Conservation (phyloP, 2,797 vertebrate genomes). For the Enteromius trimaculatus region DNA sequence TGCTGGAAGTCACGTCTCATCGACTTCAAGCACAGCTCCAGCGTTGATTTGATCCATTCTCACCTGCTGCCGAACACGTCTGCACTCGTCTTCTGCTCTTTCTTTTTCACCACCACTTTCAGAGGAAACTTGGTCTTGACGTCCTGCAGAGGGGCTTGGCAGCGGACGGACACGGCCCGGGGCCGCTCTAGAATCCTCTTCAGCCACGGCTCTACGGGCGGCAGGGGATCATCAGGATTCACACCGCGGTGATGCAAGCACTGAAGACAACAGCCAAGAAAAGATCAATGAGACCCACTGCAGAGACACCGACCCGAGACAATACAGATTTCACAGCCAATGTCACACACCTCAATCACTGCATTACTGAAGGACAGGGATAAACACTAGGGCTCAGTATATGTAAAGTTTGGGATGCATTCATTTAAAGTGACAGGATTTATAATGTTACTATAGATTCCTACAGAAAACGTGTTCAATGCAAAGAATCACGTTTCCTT, state of each 20-base stretch:
- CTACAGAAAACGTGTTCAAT: neutral
- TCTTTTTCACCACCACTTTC: constrained; percentile 86
- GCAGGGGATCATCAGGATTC: constrained; percentile 82
- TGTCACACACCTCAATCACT: constrained; percentile 14
- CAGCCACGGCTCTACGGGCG: constrained; percentile 84
- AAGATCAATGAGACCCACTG: constrained; percentile 29
- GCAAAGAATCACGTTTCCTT: neutral
- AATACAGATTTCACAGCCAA: neutral
- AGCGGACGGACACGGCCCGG: constrained; percentile 75
- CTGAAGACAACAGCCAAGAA: constrained; percentile 68
- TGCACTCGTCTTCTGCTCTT: constrained; percentile 86
- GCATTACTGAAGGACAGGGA: neutral
- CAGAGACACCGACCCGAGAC: neutral
- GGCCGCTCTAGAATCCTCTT: constrained; percentile 82
- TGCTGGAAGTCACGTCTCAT: constrained; percentile 15
- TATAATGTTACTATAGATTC: neutral
- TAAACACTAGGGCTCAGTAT: neutral
- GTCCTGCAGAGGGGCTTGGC: constrained; percentile 80
- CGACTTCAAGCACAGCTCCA: neutral
- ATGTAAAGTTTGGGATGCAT: neutral
- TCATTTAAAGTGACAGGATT: neutral
- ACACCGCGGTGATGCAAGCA: constrained; percentile 91
- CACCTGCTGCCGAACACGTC: constrained; percentile 91
- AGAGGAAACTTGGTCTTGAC: constrained; percentile 88
- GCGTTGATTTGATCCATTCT: constrained; percentile 62